Evolutionary conservation across 2,797 vertebrate species (phyloP).

Genomic region (Syngnathus acus): DNA sequence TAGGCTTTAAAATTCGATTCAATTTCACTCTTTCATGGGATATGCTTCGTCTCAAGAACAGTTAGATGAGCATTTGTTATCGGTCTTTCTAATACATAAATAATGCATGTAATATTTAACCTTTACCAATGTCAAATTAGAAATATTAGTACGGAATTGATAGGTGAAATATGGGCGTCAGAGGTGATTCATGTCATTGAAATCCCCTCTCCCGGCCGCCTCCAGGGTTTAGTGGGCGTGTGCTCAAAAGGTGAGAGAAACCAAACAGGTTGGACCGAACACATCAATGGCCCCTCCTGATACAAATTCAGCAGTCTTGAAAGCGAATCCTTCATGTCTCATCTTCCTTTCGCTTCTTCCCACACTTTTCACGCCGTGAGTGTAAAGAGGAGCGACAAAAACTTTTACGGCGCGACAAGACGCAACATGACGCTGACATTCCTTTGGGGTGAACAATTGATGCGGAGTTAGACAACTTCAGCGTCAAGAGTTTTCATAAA

Average conservation of each 20-base stretch:
- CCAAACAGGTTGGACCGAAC: slow-evolving; percentile 38
- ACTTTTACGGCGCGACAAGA: slow-evolving; percentile 20
- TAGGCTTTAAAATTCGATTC: not conserved
- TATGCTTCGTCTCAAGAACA: not conserved
- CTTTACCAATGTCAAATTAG: not conserved
- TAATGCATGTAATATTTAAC: not conserved
- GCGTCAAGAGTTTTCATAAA: not conserved
- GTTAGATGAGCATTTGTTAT: too few relatives aligned
- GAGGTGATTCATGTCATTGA: not conserved
- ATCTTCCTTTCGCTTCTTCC: not conserved
- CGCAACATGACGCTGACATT: slow-evolving; percentile 33
- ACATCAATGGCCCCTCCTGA: not conserved
- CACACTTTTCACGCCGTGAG: not conserved
- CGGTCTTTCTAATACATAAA: not conserved
- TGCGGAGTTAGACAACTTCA: not conserved
- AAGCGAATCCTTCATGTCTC: not conserved
- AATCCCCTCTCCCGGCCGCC: not conserved
- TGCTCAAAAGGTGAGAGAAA: slow-evolving; percentile 19
- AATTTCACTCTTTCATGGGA: not conserved
- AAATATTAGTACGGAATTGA: not conserved
- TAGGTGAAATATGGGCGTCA: not conserved
- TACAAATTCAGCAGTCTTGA: not conserved
- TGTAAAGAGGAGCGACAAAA: not conserved
- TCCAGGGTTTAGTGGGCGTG: not conserved
- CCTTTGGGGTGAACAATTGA: slow-evolving; percentile 2